A percentile compares a stretch with the other conserved stretches of the same genome.
Evolutionary conservation across 2,888 invertebrate species (phyloP).

Genomic region (Linyphia triangularis): DNA sequence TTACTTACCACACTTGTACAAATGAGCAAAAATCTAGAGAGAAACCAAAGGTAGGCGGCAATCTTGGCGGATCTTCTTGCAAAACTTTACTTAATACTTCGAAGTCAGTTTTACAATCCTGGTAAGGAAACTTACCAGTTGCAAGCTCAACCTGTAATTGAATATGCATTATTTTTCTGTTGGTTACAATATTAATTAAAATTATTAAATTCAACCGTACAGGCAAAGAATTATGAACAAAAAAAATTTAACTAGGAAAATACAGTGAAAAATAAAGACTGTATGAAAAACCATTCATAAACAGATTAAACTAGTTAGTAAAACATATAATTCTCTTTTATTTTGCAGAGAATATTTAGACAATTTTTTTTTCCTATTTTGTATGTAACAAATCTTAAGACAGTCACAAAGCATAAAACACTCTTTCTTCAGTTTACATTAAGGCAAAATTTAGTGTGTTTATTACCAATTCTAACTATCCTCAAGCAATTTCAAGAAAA

Average conservation of each 20-base stretch:
- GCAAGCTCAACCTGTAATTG: constrained; percentile 89
- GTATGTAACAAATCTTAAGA: too few species aligned
- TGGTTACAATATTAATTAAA: not conserved
- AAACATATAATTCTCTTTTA: too few species aligned
- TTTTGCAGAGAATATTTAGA: too few species aligned
- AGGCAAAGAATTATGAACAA: not conserved
- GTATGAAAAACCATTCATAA: too few species aligned
- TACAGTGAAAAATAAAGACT: not conserved
- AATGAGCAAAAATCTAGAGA: constrained; percentile 73
- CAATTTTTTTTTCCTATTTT: too few species aligned
- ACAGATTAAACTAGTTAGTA: too few species aligned
- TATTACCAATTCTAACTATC: too few species aligned
- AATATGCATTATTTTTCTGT: not conserved
- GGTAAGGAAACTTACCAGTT: constrained; percentile 94
- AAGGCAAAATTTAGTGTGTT: too few species aligned
- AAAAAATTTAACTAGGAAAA: too few species aligned
- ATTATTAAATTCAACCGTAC: not conserved
- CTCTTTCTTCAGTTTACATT: too few species aligned
- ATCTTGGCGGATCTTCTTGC: constrained; percentile 90
- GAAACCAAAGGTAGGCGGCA: constrained; percentile 82
- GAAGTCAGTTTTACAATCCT: constrained; percentile 98
- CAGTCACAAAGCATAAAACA: too few species aligned
- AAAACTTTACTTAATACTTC: constrained; percentile 96
- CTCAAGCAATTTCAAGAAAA: too few species aligned
- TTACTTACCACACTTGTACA: constrained; percentile 72